Evolutionary conservation across 2,113 vertebrate genomes (phyloP), one percentile per base, ranked within the genome.

Genomic region (Puma concolor): DNA sequence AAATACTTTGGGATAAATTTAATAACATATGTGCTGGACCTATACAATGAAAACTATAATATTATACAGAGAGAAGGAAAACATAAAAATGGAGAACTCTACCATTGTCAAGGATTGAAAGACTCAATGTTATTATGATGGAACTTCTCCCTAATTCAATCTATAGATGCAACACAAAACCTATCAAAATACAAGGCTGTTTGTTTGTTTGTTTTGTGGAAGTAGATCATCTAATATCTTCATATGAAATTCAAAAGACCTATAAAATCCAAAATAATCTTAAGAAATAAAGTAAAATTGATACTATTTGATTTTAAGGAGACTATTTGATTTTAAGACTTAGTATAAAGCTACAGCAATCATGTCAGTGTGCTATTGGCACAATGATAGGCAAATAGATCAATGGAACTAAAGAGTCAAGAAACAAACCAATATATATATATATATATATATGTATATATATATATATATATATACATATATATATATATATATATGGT

Each of bases 251-350:
- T 92, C 54, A 92, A 94, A 96, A 14, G 29, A 54, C 17, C 14
- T 85, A 90, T 71, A 67, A 88, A 94, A 94, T 48, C 8, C 19
- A 64, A 91, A 94, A 48, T 63, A 90, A 80, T 69, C 69, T 80
- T 44, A 16, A 67, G 10, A 21, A 94, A 44, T 7, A 71, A 57
- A 88, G 11, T 67, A 85, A 85, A 92, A 41, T 19, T 88, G 7
- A 4, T 5, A 66, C 36, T 84, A 21, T 3, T 36, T 36, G 38
- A 85, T 66, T 88, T 92, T 13, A 79, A 79, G 11, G 7, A 4
- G 5, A 66, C 36, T 84, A 21, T 3, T 36, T 36, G 38, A 80
- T 66, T 88, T 92, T 13, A 79, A 79, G 14, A 7, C 27, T 93
- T 48, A 91, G 38, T 44, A 27, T 84, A 52, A 86, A 77, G 2